A percentile compares a stretch with the other conserved stretches of the same genome.
Evolutionary conservation across 1,140 invertebrate species (phyloP).

Genomic region (Drosophila tristis): DNA sequence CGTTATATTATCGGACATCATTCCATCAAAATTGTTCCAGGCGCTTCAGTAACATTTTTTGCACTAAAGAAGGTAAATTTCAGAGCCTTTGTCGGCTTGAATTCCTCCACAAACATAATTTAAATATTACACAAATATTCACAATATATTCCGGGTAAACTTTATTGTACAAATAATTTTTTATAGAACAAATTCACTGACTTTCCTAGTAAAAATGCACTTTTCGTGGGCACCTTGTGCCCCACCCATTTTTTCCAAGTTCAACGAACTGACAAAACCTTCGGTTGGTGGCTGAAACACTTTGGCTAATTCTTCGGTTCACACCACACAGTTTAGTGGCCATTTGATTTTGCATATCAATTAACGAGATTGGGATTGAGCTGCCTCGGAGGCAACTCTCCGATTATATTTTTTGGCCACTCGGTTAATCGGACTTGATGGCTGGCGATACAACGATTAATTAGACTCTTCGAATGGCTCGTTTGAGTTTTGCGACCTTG

Average conservation of each 20-base stretch:
- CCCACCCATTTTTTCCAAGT: neutral
- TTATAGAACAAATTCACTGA: too few relatives aligned
- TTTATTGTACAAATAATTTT: too few relatives aligned
- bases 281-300: slow-evolving; percentile 34
- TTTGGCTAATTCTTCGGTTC: slow-evolving; percentile 41
- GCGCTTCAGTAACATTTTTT: too few relatives aligned
- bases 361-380: slow-evolving; percentile 57
- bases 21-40: too few relatives aligned
- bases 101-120: too few relatives aligned
- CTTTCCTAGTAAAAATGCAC: too few relatives aligned
- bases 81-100: too few relatives aligned
- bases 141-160: too few relatives aligned
- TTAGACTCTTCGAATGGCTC: slow-evolving; percentile 52
- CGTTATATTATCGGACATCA: too few relatives aligned
- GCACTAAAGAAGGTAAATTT: too few relatives aligned
- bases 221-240: neutral
- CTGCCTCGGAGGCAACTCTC: slow-evolving; percentile 22
- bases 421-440: slow-evolving; percentile 55
- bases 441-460: slow-evolving; percentile 61
- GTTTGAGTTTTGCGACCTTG: slow-evolving; percentile 60
- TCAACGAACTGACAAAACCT: slow-evolving; percentile 23
- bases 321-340: slow-evolving; percentile 53
- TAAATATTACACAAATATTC: too few relatives aligned
- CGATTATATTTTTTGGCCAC: slow-evolving; percentile 17
- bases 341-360: slow-evolving; percentile 70